A percentile compares a stretch with the other conserved stretches of the same genome.
phyloP scores from a whole-genome alignment of 2,888 invertebrate species.

The Caenorhabditis virilis region DNA sequence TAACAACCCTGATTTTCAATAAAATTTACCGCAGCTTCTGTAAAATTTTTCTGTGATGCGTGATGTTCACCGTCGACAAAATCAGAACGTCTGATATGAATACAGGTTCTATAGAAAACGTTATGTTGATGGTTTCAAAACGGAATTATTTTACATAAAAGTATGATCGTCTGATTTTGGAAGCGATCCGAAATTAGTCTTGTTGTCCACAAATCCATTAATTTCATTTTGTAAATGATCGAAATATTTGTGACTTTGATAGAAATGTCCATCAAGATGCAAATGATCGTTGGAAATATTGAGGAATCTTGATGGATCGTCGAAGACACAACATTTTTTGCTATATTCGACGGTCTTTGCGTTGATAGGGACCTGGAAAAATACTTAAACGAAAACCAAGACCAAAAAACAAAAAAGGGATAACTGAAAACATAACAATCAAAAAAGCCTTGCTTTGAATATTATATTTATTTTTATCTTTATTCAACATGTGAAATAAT shows the following conservation, averaged over 20 bases:
- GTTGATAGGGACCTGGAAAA: conserved; percentile 1
- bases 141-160: conserved; percentile 3
- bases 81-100: conserved; percentile 23
- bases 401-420: too few species aligned
- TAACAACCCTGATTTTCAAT: conserved; percentile 10
- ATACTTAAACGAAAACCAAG: too few species aligned
- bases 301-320: conserved; percentile 6
- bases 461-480: too few species aligned
- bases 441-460: too few species aligned
- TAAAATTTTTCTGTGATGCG: conserved; percentile 13
- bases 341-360: conserved; percentile 3
- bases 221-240: conserved; percentile 5
- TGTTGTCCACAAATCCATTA: neutral
- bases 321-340: conserved; percentile 15
- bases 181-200: conserved; percentile 4
- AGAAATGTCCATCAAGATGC: conserved; percentile 17
- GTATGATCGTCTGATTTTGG: conserved; percentile 6
- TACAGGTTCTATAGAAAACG: conserved; percentile 15
- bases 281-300: conserved; percentile 8
- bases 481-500: too few species aligned
- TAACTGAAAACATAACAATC: too few species aligned
- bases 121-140: neutral
- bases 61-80: conserved; percentile 29
- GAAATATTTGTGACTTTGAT: conserved; percentile 31
- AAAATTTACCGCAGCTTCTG: conserved; percentile 7